Evolutionary conservation across 2,113 vertebrate genomes (phyloP), one percentile per base, ranked within the genome.

Genomic region (Apodemus sylvaticus): DNA sequence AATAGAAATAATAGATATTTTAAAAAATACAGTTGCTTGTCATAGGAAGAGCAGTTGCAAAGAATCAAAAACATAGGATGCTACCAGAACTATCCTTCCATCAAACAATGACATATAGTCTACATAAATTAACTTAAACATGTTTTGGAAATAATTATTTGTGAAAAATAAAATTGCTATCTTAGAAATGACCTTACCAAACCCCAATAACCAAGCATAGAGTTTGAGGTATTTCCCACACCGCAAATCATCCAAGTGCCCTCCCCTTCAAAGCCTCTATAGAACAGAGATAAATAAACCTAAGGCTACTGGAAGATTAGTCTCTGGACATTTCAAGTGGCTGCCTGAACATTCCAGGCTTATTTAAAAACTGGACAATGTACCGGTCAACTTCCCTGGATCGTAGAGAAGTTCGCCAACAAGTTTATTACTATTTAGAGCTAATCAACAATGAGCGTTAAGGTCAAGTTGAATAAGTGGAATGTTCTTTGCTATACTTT

Each of bases 91-190:
- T 94, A 77, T 3, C 24, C 87, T 95, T 93, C 70, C 81, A 82
- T 94, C 90, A 95, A 48, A 42, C 71, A 94, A 81, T 76, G 66
- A 90, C 26, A 74, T 87, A 77, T 34, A 26, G 12, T 90, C 68
- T 91, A 7, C 34, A 77, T 51, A 87, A 79, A 93, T 95, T 91
- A 62, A 74, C 14, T 64, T 64, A 74, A 53, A 77, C 24, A 86
- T 95, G 34, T 66, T 89, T 96, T 73, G 85, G 29, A 86, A 64
- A 73, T 51, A 88, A 93, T 92, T 34, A 92, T 51, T 94, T 95
- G 90, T 96, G 58, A 94, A 95, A 97, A 96, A 81, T 79, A 76
- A 94, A 94, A 94, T 86, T 82, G 31, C 51, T 86, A 1, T 90
- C 42, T 42, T 82, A 92, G 64, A 96, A 95, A 96, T 94, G 90